Conservation (phyloP, 2,797 vertebrate species). For the Alauda arvensis region DNA sequence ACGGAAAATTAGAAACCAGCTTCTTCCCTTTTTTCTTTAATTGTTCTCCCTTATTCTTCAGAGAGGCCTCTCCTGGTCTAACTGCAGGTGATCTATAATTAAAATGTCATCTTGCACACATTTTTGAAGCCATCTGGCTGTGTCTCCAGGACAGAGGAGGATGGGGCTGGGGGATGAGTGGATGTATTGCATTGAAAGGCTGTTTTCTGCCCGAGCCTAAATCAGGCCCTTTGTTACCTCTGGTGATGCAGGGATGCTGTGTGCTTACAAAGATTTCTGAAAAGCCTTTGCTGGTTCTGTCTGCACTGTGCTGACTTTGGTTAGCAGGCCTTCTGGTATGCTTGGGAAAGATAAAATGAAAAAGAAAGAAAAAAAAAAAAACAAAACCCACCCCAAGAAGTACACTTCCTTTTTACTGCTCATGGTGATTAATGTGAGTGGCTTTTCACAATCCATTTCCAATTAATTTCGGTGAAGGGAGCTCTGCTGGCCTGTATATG, state of each 20-base stretch:
- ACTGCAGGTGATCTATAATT: background rate
- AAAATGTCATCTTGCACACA: background rate
- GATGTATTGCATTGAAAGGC: accelerated
- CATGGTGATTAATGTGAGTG: constrained; percentile 20
- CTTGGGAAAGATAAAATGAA: constrained; percentile 9
- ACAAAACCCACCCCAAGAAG: background rate
- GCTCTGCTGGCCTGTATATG: constrained; percentile 4
- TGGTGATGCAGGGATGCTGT: background rate
- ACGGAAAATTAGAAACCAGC: background rate
- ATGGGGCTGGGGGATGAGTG: background rate
- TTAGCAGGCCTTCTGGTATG: background rate
- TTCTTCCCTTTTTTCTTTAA: background rate
- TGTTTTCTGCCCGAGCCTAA: background rate
- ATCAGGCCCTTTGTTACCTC: background rate
- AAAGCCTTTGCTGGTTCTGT: background rate
- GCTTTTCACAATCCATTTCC: constrained; percentile 36
- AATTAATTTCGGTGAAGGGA: constrained; percentile 38
- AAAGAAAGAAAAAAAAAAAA: background rate
- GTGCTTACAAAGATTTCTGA: background rate
- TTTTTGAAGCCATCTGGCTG: background rate
- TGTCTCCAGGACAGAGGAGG: background rate
- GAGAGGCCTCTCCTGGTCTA: background rate
- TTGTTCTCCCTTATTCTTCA: background rate
- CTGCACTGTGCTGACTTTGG: background rate
- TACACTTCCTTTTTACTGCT: background rate